Percentiles rank a stretch among this genome's conserved stretches.
phyloP scores from a whole-genome alignment of 2,888 invertebrate genomes.

The Eulithis testata region DNA sequence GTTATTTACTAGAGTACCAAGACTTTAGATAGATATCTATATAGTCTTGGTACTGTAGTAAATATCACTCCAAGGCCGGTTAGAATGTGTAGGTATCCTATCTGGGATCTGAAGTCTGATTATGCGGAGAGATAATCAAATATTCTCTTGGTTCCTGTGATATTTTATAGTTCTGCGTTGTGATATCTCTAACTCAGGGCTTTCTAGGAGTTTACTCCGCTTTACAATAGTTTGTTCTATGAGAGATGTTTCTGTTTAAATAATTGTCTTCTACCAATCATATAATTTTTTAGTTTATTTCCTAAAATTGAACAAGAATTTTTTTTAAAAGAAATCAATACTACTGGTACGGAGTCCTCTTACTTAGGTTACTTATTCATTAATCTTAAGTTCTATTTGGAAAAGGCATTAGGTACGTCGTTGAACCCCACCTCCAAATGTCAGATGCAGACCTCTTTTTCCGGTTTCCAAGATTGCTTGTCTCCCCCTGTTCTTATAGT shows the following conservation, averaged over 20 bases:
- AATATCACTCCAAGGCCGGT: constrained; percentile 10
- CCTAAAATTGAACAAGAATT: too few relatives aligned
- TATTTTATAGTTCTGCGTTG: constrained; percentile 11
- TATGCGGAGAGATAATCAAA: constrained; percentile 20
- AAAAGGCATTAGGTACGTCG: too few relatives aligned
- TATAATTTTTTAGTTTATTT: too few relatives aligned
- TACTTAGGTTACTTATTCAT: too few relatives aligned
- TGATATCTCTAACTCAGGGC: constrained; percentile 1
- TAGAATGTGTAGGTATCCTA: constrained; percentile 25
- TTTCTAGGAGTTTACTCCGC: background rate
- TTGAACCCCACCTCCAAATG: background rate
- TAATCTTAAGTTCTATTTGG: too few relatives aligned
- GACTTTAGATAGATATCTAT: too few relatives aligned
- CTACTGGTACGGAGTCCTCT: too few relatives aligned
- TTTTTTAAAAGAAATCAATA: too few relatives aligned
- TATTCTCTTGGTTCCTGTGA: constrained; percentile 9
- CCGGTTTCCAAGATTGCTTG: background rate
- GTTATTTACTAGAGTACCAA: too few relatives aligned
- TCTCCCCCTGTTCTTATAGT: background rate
- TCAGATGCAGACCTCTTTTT: background rate
- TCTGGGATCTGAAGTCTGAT: constrained; percentile 20
- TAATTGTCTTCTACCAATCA: too few relatives aligned
- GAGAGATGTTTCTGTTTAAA: too few relatives aligned
- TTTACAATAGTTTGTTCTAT: background rate
- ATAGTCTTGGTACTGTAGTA: background rate